Base-by-base conservation (phyloP, 2,888 invertebrate genomes). In the Ditylenchus weischeri region DNA sequence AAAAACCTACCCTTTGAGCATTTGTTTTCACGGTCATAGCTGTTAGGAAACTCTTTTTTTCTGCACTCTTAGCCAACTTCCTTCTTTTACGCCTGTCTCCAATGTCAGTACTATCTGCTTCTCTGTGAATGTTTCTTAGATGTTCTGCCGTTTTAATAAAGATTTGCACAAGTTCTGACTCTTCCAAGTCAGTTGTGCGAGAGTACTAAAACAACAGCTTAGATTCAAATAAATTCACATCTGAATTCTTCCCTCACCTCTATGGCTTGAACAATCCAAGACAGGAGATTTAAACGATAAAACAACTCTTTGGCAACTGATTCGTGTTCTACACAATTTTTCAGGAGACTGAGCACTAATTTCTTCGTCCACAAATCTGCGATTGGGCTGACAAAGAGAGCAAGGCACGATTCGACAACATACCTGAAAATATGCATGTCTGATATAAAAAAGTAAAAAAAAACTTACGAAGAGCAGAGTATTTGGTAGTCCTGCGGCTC, bases 401-500 rank as follows among this genome's bases (percentile, higher is more conserved):
- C 60, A 50, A 59, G 49, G 48, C 49, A 66, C 2, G 57, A 47
- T 36, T 68, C 68, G 29, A 68, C 23, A 11, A 66, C 58, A 35
- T 67, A 62, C n/a, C 69, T 68, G 6, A 19, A 61, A 23, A 7
- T 7, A 13, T 62, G n/a, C 2, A 43, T 43, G 11, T 10, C 1
- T 43, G 3, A 10, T 11, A 48, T 6, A 29, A 13, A n/a, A 43
- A 43, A 11, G 18, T 19, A 11, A 1, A 11, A n/a, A 47, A n/a
- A 43, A 3, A 47, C 59, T 50, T 67, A 68, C 68, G 43, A 47
- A 47, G 64, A 58, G 43, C 58, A 59, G 18, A 68, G 21, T 21
- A 54, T 49, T 18, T 54, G 38, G 54, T 59, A 88, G 84, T 94
- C 93, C 0, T 87, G 85, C 76, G 89, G 88, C 0, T 89, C 88